Percentiles rank a stretch among this genome's conserved stretches.
Conservation (phyloP, 1,140 invertebrate species). For the Pteromalus puparum region DNA sequence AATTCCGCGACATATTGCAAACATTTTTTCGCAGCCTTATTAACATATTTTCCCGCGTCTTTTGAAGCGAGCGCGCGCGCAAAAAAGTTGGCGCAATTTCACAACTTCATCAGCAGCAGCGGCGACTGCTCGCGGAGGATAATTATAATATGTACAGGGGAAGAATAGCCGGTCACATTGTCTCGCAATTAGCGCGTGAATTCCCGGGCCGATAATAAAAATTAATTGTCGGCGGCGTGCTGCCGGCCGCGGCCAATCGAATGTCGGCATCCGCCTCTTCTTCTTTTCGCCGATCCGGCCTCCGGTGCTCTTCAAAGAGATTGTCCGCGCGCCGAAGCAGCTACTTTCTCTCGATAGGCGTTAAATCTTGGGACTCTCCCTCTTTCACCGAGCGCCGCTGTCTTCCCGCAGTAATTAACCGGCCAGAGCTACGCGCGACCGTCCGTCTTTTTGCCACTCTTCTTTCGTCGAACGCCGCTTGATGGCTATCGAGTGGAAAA, state of each 20-base stretch:
- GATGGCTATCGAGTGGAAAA: slow-evolving; percentile 1
- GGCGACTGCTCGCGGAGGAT: neutral
- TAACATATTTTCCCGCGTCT: slow-evolving; percentile 1
- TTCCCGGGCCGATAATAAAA: slow-evolving; percentile 62
- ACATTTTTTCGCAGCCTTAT: neutral
- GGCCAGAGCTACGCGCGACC: slow-evolving; percentile 17
- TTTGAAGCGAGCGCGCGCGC: neutral
- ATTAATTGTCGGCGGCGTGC: slow-evolving; percentile 58
- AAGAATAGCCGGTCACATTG: slow-evolving; percentile 55
- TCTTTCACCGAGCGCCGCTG: neutral
- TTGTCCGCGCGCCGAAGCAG: slow-evolving; percentile 45
- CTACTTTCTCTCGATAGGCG: slow-evolving; percentile 47
- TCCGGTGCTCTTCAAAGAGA: slow-evolving; percentile 49
- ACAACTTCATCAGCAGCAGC: slow-evolving; percentile 36
- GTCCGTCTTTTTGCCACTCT: slow-evolving; percentile 32
- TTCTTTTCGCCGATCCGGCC: slow-evolving; percentile 21
- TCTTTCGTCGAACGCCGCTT: neutral
- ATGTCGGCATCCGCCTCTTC: slow-evolving; percentile 3
- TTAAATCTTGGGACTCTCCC: slow-evolving; percentile 40
- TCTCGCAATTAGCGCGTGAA: slow-evolving; percentile 60
- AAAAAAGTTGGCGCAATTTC: slow-evolving; percentile 13
- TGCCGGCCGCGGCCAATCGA: slow-evolving; percentile 34
- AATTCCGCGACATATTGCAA: neutral
- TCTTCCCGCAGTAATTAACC: slow-evolving; percentile 43
- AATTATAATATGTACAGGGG: slow-evolving; percentile 17